phyloP scores from a whole-genome alignment of 2,888 invertebrate genomes.

The Epinotia demarniana region DNA sequence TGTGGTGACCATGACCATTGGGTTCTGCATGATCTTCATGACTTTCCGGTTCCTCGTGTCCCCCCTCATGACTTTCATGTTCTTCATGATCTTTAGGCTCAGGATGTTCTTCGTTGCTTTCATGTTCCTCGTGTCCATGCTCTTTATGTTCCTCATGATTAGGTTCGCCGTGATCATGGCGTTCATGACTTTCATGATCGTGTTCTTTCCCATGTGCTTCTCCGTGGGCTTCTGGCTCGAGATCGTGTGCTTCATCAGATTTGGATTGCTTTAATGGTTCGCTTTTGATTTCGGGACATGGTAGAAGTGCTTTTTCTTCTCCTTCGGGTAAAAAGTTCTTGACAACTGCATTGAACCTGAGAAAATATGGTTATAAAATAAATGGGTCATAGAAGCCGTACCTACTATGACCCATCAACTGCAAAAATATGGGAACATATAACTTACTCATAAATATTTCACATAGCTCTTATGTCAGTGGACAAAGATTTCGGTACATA shows the following conservation, averaged over 20 bases:
- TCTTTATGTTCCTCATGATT: conserved; percentile 12
- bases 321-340: conserved; percentile 65
- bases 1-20: neutral
- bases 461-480: too few species aligned
- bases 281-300: conserved; percentile 62
- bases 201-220: conserved; percentile 39
- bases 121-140: neutral
- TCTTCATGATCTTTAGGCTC: conserved; percentile 1
- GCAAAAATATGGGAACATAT: too few species aligned
- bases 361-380: conserved; percentile 19
- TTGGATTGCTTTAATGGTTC: conserved; percentile 57
- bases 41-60: conserved; percentile 1
- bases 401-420: too few species aligned
- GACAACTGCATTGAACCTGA: conserved; percentile 76
- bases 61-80: neutral
- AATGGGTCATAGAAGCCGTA: too few species aligned
- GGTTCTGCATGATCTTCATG: neutral
- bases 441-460: too few species aligned
- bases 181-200: neutral
- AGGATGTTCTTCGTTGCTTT: neutral
- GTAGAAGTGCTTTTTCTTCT: conserved; percentile 50
- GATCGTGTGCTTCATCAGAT: conserved; percentile 33
- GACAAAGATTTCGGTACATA: too few species aligned
- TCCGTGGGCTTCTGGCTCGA: conserved; percentile 38
- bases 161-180: neutral